Percentiles rank a stretch among this genome's conserved stretches.
Conservation (phyloP, 2,797 vertebrate species). For the Rhincodon typus region DNA sequence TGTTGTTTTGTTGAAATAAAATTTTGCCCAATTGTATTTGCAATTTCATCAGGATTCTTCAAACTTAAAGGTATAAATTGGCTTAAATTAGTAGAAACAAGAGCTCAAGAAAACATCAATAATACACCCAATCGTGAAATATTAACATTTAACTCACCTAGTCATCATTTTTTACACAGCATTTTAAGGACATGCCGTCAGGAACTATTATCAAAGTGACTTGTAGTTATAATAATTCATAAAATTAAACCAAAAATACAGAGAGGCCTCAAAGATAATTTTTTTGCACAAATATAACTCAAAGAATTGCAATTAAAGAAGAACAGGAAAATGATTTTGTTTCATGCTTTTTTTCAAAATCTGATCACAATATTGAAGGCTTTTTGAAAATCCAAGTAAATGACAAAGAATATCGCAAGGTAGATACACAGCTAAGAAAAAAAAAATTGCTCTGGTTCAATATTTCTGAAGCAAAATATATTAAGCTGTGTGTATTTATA, state of each 20-base stretch:
- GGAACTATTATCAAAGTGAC: background rate
- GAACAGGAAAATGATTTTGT: background rate
- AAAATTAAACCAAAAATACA: background rate
- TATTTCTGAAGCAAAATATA: background rate
- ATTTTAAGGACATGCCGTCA: background rate
- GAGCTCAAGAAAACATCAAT: background rate
- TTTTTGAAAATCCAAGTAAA: background rate
- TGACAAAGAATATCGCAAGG: background rate
- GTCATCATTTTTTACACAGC: background rate
- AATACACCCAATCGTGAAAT: background rate
- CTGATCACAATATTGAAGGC: background rate
- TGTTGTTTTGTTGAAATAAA: background rate
- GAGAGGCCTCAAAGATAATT: background rate
- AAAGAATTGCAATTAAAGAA: background rate
- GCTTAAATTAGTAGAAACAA: background rate
- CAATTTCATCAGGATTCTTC: background rate
- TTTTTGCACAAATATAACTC: background rate
- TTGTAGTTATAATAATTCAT: background rate
- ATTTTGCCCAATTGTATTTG: background rate
- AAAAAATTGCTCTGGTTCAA: background rate
- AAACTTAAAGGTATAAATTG: background rate
- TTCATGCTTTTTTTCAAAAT: background rate
- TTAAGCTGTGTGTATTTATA: background rate
- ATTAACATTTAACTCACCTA: background rate
- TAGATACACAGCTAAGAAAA: background rate